Conservation (phyloP, 2,888 invertebrate genomes). For the Hylaea fasciaria region DNA sequence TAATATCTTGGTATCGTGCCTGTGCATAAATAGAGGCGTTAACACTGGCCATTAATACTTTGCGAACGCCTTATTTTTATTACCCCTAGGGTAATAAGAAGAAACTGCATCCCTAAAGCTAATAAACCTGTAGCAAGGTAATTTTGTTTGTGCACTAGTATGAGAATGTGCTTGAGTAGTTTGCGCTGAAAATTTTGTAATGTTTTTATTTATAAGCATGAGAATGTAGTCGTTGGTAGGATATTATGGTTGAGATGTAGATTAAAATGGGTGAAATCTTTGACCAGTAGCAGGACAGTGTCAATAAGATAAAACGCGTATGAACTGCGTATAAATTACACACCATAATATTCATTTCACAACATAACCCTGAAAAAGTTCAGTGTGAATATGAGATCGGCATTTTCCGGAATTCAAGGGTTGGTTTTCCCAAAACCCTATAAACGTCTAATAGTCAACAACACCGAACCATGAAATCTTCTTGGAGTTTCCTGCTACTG, state of each 20-base stretch:
- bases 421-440: not conserved
- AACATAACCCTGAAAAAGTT: too few relatives aligned
- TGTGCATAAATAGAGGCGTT: slow-evolving; percentile 67
- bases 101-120: slow-evolving; percentile 52
- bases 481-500: slow-evolving; percentile 11
- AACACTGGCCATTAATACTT: slow-evolving; percentile 60
- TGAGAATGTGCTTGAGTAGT: slow-evolving; percentile 4
- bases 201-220: too few relatives aligned
- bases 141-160: slow-evolving; percentile 27
- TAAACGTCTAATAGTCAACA: not conserved
- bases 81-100: slow-evolving; percentile 48
- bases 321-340: too few relatives aligned
- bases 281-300: too few relatives aligned
- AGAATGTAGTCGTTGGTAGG: too few relatives aligned
- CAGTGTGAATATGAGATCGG: too few relatives aligned
- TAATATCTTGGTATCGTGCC: slow-evolving; percentile 70
- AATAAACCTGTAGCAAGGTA: slow-evolving; percentile 36
- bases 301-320: too few relatives aligned
- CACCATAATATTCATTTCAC: too few relatives aligned
- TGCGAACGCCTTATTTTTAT: slow-evolving; percentile 46
- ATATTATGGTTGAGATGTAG: too few relatives aligned
- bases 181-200: not conserved
- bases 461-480: slow-evolving; percentile 4
- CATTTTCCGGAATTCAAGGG: too few relatives aligned
- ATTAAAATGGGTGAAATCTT: too few relatives aligned